These are phyloP conservation scores for Chamaetylas fuelleborni DNA, from an alignment of 2,113 vertebrate genomes.

Conservation along the genomic window DNA sequence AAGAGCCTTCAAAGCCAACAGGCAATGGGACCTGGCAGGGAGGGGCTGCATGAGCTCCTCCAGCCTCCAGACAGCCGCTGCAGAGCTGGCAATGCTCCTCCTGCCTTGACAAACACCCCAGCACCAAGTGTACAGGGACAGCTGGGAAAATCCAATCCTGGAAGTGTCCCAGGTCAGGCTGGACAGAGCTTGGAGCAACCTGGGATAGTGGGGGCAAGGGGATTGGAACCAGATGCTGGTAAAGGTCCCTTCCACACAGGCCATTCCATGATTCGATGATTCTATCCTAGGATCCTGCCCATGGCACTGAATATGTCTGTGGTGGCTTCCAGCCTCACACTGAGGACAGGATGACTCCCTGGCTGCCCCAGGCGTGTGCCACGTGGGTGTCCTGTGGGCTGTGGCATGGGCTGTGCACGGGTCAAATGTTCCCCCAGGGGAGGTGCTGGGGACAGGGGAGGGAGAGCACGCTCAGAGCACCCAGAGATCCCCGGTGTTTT, in stretches of 20 bases:
- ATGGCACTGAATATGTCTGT: accelerated
- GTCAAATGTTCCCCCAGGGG: neutral
- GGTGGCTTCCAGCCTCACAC: neutral
- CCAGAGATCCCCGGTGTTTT: accelerated
- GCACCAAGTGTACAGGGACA: accelerated
- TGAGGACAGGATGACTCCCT: accelerated
- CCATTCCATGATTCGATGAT: neutral
- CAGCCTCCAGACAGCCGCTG: accelerated
- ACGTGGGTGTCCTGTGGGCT: accelerated
- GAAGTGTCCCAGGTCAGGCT: neutral
- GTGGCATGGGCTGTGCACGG: accelerated
- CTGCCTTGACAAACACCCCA: neutral
- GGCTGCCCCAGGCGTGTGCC: accelerated
- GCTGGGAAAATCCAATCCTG: neutral
- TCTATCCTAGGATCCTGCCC: neutral
- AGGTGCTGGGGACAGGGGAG: neutral
- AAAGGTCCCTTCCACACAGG: neutral
- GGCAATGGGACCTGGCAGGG: neutral
- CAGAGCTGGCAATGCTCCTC: neutral
- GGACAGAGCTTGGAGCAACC: neutral
- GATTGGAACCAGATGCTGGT: no score
- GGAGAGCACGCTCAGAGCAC: accelerated
- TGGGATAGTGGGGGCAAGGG: no score
- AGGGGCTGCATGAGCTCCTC: neutral
- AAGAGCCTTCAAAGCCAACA: neutral